phyloP scores from a whole-genome alignment of 2,888 invertebrate species.

The Dicranocentrus wangi region DNA sequence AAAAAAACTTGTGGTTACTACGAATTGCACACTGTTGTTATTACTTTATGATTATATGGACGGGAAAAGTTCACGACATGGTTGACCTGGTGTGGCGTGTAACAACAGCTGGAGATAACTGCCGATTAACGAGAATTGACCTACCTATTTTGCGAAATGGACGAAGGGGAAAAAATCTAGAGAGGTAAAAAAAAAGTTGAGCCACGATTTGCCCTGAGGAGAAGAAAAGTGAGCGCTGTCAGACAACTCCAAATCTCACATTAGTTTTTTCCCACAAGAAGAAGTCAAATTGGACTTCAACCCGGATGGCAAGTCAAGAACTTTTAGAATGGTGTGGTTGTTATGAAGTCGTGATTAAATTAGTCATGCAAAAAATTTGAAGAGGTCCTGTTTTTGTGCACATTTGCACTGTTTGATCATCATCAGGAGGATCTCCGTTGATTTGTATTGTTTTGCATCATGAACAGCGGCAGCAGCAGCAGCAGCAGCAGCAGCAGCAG shows the following conservation, averaged over 20 bases:
- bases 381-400: constrained; percentile 59
- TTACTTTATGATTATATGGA: constrained; percentile 9
- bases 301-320: constrained; percentile 56
- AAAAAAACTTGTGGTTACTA: too few relatives aligned
- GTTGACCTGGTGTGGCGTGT: constrained; percentile 24
- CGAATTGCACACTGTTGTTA: not conserved
- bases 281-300: constrained; percentile 52
- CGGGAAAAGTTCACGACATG: constrained; percentile 16
- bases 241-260: constrained; percentile 52
- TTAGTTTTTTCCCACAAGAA: constrained; percentile 47
- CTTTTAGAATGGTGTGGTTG: constrained; percentile 44
- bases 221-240: constrained; percentile 45
- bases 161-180: constrained; percentile 11
- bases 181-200: constrained; percentile 21
- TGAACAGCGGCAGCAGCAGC: not conserved
- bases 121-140: constrained; percentile 54
- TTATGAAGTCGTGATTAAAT: constrained; percentile 65
- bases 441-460: constrained; percentile 48
- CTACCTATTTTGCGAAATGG: constrained; percentile 51
- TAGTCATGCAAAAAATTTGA: constrained; percentile 61
- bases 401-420: constrained; percentile 48
- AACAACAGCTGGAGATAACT: constrained; percentile 60
- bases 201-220: constrained; percentile 60
- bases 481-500: not conserved
- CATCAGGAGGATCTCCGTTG: constrained; percentile 43